A percentile compares a stretch with the other conserved stretches of the same genome.
phyloP scores from a whole-genome alignment of 1,140 invertebrate genomes.

The Drosophila elegans region DNA sequence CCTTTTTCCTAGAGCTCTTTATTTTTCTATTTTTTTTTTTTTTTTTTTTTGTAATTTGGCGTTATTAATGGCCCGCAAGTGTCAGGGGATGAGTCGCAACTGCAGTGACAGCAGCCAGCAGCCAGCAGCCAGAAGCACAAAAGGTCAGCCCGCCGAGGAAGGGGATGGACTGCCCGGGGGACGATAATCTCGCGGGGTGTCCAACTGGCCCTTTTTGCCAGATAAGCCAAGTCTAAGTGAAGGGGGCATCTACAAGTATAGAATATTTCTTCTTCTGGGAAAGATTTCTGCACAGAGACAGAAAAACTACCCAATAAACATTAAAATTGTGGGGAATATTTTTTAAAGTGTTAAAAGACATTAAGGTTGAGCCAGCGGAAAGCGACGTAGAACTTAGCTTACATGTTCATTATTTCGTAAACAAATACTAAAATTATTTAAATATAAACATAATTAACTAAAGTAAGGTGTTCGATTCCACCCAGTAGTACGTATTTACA shows the following conservation, averaged over 20 bases:
- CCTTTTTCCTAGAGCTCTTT: not conserved
- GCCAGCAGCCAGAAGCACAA: slow-evolving; percentile 31
- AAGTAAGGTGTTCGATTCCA: too few species aligned
- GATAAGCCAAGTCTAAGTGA: not conserved
- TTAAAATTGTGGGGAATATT: too few species aligned
- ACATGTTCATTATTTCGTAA: too few species aligned
- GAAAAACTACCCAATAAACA: not conserved
- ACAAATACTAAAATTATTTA: too few species aligned
- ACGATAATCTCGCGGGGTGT: slow-evolving; percentile 18
- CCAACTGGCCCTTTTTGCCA: not conserved
- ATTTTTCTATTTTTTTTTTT: not conserved
- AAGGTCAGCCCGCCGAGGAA: slow-evolving; percentile 52
- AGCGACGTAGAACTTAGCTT: too few species aligned
- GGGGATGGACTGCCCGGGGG: slow-evolving; percentile 4
- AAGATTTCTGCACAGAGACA: not conserved
- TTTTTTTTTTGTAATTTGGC: slow-evolving; percentile 17
- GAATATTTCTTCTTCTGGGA: not conserved
- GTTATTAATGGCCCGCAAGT: slow-evolving; percentile 66
- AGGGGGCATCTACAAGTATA: slow-evolving; percentile 14
- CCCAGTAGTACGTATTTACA: too few species aligned
- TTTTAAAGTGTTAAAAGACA: too few species aligned
- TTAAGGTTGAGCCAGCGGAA: too few species aligned
- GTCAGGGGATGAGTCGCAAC: slow-evolving; percentile 24
- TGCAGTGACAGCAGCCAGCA: slow-evolving; percentile 21
- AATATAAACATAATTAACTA: too few species aligned